These are phyloP conservation scores for Drosophila nigrodunni DNA, from an alignment of 1,140 invertebrate genomes.

Conservation along the genomic window DNA sequence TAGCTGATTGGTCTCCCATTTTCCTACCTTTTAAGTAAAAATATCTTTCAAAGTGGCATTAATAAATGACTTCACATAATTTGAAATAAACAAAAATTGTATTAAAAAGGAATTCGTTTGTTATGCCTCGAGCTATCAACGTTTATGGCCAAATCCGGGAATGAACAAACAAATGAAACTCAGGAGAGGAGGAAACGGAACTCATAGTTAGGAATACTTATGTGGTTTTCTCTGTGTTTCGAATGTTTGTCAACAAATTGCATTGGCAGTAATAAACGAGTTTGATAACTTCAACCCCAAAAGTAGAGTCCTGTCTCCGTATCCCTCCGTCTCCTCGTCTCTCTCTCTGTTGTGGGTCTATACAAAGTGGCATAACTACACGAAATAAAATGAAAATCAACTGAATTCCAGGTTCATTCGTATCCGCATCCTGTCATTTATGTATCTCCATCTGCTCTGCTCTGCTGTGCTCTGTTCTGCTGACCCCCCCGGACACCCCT, in stretches of 20 bases:
- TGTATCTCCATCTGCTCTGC: constrained; percentile 52
- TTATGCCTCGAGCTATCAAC: not conserved
- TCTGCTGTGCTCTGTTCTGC: constrained; percentile 45
- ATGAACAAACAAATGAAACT: constrained; percentile 5
- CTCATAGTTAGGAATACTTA: constrained; percentile 6
- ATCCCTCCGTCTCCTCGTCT: too few species aligned
- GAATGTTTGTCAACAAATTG: constrained; percentile 21
- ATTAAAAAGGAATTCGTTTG: not conserved
- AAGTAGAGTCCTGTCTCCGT: not conserved
- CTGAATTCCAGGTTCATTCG: constrained; percentile 52
- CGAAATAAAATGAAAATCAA: constrained; percentile 40
- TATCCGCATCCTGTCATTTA: constrained; percentile 60
- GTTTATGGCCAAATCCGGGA: constrained; percentile 6
- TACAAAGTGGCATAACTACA: constrained; percentile 38
- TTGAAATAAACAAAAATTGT: not conserved
- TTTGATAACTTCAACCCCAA: constrained; percentile 14
- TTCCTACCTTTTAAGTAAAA: too few species aligned
- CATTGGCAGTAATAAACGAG: constrained; percentile 20
- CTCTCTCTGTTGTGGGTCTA: not conserved
- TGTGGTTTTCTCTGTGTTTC: constrained; percentile 8
- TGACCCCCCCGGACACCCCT: constrained; percentile 1
- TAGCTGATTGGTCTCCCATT: too few species aligned
- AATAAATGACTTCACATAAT: too few species aligned
- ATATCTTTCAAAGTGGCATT: not conserved
- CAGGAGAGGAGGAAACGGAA: not conserved